phyloP scores from a whole-genome alignment of 64 coral and sea anemone genomes.

The Catalaphyllia jardinei region DNA sequence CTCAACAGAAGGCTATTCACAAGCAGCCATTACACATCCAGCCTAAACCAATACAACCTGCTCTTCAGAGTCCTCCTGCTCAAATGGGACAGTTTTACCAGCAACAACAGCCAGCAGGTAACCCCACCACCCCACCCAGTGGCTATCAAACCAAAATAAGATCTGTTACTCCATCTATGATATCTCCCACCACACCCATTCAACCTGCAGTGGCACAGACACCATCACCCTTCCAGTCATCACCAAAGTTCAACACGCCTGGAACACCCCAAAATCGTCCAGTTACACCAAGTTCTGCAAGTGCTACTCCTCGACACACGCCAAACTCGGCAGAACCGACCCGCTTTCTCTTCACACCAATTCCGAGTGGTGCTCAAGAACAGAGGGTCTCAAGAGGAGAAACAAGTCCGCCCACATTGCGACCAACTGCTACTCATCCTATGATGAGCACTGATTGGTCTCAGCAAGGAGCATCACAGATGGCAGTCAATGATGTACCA shows the following conservation, averaged over 20 bases:
- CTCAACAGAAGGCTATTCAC: conserved; percentile 66
- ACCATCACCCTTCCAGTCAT: conserved; percentile 83
- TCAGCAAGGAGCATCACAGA: conserved; percentile 33
- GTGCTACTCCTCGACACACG: conserved; percentile 68
- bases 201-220: conserved; percentile 64
- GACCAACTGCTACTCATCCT: conserved; percentile 95
- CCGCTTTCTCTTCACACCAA: conserved; percentile 94
- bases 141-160: conserved; percentile 67
- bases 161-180: conserved; percentile 83
- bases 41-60: conserved; percentile 67
- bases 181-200: conserved; percentile 63
- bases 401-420: conserved; percentile 89
- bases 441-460: conserved; percentile 64
- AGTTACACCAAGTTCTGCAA: conserved; percentile 83
- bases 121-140: conserved; percentile 52
- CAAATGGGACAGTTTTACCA: conserved; percentile 73
- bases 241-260: conserved; percentile 89
- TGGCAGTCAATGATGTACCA: conserved; percentile 63
- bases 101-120: conserved; percentile 32
- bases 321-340: conserved; percentile 86
- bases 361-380: conserved; percentile 74
- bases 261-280: conserved; percentile 83
- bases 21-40: conserved; percentile 87
- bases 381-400: conserved; percentile 59
- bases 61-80: conserved; percentile 72